Evolutionary conservation across 2,113 vertebrate species (phyloP).

Genomic region (Stegastes partitus): DNA sequence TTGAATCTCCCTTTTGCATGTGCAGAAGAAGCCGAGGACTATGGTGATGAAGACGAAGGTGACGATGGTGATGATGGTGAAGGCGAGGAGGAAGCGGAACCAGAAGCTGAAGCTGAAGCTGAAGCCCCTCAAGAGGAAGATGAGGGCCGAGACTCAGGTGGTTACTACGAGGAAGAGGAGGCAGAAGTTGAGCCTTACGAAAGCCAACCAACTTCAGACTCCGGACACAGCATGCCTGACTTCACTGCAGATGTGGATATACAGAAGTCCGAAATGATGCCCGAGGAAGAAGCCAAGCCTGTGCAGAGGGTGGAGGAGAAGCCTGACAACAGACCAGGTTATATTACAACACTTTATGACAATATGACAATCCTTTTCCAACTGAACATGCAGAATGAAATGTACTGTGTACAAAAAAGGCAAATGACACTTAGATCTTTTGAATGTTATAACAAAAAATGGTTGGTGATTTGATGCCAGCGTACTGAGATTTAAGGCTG

Average conservation of each 20-base stretch:
- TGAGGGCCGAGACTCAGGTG: conserved; percentile 74
- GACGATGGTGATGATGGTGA: neutral
- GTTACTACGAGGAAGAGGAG: conserved; percentile 76
- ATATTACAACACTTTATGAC: neutral
- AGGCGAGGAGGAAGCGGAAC: too few relatives aligned
- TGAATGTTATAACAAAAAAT: too few relatives aligned
- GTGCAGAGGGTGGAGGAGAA: neutral
- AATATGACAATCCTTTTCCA: too few relatives aligned
- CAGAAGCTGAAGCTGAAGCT: neutral
- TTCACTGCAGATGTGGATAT: conserved; percentile 65
- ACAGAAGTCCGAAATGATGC: conserved; percentile 58
- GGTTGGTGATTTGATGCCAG: too few relatives aligned
- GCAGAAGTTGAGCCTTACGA: conserved; percentile 57
- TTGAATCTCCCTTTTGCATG: neutral
- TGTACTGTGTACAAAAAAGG: too few relatives aligned
- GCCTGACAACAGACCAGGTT: conserved; percentile 61
- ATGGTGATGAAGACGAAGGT: conserved; percentile 1
- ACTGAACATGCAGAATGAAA: too few relatives aligned
- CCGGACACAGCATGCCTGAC: conserved; percentile 55
- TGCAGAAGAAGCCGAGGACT: conserved; percentile 47
- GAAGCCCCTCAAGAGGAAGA: conserved; percentile 60
- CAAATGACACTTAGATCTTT: too few relatives aligned
- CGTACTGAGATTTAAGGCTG: too few relatives aligned
- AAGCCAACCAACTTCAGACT: conserved; percentile 51
- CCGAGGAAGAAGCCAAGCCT: conserved; percentile 43